Conservation (phyloP, 2,113 vertebrate species). For the Donacobius atricapilla region DNA sequence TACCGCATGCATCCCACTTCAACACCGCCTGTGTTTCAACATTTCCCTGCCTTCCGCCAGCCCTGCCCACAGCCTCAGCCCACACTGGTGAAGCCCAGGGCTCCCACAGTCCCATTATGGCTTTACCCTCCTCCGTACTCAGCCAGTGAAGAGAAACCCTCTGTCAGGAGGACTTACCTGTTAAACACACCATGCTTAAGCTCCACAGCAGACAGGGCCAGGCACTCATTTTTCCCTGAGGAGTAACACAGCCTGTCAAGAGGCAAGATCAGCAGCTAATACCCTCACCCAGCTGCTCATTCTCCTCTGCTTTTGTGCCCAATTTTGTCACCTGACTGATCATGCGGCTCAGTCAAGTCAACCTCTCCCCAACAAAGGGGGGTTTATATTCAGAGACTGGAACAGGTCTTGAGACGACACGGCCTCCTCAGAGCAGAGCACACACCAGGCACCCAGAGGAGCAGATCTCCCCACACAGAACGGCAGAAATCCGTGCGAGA, state of each 20-base stretch:
- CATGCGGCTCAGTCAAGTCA: constrained; percentile 35
- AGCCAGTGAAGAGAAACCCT: fast-evolving
- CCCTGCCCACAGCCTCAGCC: background rate
- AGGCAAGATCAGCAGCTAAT: background rate
- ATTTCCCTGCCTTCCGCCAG: background rate
- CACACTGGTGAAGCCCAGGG: fast-evolving
- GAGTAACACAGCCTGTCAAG: background rate
- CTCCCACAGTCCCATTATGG: fast-evolving
- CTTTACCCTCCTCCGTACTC: background rate
- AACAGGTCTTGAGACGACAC: fast-evolving
- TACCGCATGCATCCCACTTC: fast-evolving
- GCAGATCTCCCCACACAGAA: fast-evolving
- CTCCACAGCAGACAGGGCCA: constrained; percentile 34
- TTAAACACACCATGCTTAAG: background rate
- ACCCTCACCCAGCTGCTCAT: background rate
- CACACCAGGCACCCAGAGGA: fast-evolving
- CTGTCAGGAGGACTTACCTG: background rate
- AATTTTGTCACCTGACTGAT: constrained; percentile 58
- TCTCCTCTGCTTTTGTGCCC: background rate
- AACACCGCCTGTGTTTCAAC: background rate
- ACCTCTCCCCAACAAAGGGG: background rate
- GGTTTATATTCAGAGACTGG: background rate
- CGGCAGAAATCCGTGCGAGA: fast-evolving
- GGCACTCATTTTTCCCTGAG: constrained; percentile 21
- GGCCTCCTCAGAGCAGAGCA: background rate